A percentile compares a stretch with the other conserved stretches of the same genome.
phyloP scores from a whole-genome alignment of 2,113 vertebrate species.

The Baryphthengus martii region DNA sequence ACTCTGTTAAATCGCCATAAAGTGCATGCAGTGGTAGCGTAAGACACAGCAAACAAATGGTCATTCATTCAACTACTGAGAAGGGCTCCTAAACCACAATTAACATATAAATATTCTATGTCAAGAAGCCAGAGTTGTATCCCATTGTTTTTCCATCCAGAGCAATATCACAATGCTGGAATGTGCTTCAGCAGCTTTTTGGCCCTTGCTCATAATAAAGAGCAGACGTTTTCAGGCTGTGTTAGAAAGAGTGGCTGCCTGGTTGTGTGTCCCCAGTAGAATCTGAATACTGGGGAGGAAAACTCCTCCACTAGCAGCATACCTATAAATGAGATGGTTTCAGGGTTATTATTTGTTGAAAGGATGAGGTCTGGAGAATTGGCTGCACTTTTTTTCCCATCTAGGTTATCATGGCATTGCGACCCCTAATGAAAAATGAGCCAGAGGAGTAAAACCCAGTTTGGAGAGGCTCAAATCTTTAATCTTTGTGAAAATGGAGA shows the following conservation, averaged over 20 bases:
- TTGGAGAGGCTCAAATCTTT: neutral
- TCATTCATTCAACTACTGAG: neutral
- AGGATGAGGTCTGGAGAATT: neutral
- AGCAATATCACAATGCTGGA: neutral
- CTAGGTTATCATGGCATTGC: neutral
- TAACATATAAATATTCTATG: neutral
- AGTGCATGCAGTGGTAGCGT: neutral
- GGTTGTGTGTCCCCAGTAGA: neutral
- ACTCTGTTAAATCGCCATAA: slow-evolving; percentile 29
- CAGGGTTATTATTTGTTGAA: neutral
- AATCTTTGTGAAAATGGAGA: neutral
- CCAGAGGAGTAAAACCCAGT: neutral
- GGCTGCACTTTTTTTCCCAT: neutral
- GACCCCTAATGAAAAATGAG: neutral
- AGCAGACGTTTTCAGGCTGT: neutral
- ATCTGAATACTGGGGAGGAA: neutral
- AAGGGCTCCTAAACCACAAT: slow-evolving; percentile 5
- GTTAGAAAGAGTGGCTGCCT: neutral
- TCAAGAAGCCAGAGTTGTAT: neutral
- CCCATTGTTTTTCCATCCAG: neutral
- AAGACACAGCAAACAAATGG: slow-evolving; percentile 12
- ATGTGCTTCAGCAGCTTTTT: neutral
- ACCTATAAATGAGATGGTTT: neutral
- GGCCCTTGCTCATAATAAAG: neutral
- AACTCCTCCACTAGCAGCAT: neutral